Evolutionary conservation across 1,140 invertebrate genomes (phyloP).

Genomic region (Sweltsa coloradensis): DNA sequence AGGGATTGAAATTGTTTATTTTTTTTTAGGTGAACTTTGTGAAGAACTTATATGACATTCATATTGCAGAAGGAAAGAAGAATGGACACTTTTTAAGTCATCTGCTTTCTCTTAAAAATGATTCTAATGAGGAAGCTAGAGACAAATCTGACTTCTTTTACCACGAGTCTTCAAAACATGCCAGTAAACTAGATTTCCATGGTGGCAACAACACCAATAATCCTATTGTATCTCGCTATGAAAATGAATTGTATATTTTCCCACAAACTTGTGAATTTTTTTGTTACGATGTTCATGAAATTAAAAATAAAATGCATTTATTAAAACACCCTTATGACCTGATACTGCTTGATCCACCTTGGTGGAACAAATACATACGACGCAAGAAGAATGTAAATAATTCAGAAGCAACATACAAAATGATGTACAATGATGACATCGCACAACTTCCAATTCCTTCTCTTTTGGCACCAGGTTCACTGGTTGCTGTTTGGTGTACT

Average conservation of each 20-base stretch:
- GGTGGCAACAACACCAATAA: constrained; percentile 25
- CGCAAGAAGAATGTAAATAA: no score
- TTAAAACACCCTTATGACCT: constrained; percentile 50
- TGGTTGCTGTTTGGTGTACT: constrained; percentile 77
- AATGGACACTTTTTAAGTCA: background rate
- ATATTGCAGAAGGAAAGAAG: background rate
- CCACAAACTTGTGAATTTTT: constrained; percentile 33
- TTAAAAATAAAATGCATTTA: constrained; percentile 23
- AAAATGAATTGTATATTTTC: constrained; percentile 29
- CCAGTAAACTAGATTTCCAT: constrained; percentile 13
- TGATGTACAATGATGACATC: constrained; percentile 64
- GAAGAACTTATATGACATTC: no score
- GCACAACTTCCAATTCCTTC: constrained; percentile 48
- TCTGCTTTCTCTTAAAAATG: background rate
- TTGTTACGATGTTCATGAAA: constrained; percentile 31
- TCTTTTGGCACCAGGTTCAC: constrained; percentile 40
- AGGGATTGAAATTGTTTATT: no score
- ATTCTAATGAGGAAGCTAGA: background rate
- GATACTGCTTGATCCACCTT: constrained; percentile 81
- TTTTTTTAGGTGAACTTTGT: no score
- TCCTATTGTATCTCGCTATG: constrained; percentile 22
- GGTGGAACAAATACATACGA: constrained; percentile 86
- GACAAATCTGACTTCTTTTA: background rate
- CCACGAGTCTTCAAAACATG: background rate
- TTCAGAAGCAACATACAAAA: constrained; percentile 67